A percentile compares a stretch with the other conserved stretches of the same genome.
Conservation (phyloP, 2,888 invertebrate species). For the Thecophora atra region DNA sequence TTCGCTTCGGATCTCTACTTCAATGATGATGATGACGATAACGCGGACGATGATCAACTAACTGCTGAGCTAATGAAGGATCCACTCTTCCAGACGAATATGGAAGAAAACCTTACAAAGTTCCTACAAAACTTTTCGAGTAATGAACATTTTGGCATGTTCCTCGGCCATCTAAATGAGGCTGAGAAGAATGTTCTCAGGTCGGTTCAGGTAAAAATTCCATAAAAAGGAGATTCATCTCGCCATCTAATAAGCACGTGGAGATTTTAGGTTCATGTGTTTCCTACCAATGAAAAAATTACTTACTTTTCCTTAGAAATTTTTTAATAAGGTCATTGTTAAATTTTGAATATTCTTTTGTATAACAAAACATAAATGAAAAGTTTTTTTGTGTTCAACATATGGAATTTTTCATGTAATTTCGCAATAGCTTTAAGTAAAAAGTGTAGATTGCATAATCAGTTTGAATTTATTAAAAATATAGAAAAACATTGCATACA, state of each 20-base stretch:
- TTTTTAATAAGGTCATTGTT: no score
- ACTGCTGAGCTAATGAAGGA: slow-evolving; percentile 73
- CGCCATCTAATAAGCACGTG: no score
- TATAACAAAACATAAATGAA: no score
- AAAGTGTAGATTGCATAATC: background rate
- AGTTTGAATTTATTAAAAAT: slow-evolving; percentile 11
- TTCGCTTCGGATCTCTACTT: slow-evolving; percentile 60
- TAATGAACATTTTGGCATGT: slow-evolving; percentile 72
- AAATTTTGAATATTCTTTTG: no score
- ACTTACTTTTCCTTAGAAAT: no score
- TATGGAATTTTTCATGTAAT: background rate
- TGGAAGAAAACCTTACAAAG: slow-evolving; percentile 73
- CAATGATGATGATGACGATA: slow-evolving; percentile 62
- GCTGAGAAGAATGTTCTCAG: slow-evolving; percentile 63
- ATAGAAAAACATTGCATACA: slow-evolving; percentile 1
- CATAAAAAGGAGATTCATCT: slow-evolving; percentile 33
- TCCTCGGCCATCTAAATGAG: slow-evolving; percentile 71
- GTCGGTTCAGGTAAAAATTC: slow-evolving; percentile 46
- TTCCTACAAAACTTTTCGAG: slow-evolving; percentile 73
- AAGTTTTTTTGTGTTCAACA: no score
- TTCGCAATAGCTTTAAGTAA: background rate
- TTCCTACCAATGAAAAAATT: no score
- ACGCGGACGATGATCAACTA: slow-evolving; percentile 68
- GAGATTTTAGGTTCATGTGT: no score
- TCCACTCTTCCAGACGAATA: slow-evolving; percentile 72